Conservation (phyloP, 2,797 vertebrate genomes). For the Gambelia wislizenii region DNA sequence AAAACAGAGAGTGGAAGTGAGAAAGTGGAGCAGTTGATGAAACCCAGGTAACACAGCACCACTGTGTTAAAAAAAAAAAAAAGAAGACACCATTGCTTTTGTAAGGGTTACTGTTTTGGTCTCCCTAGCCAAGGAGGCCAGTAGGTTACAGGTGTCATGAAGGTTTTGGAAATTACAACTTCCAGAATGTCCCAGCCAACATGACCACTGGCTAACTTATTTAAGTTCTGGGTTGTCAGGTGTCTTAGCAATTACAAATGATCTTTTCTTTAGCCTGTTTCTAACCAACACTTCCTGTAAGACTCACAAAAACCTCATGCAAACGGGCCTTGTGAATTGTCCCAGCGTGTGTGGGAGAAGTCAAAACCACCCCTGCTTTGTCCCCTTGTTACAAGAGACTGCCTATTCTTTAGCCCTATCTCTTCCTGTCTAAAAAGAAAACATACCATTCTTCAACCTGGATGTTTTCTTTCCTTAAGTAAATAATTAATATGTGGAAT, state of each 20-base stretch:
- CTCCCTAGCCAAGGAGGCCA: too few relatives aligned
- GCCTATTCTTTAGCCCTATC: slow-evolving; percentile 40
- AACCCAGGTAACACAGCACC: not conserved
- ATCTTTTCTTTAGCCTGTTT: not conserved
- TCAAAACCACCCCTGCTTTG: not conserved
- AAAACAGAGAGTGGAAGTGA: too few relatives aligned
- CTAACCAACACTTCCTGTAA: not conserved
- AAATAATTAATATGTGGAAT: slow-evolving; percentile 64
- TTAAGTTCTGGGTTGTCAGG: not conserved
- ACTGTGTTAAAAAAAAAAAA: too few relatives aligned
- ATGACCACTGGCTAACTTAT: too few relatives aligned
- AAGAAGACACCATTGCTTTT: too few relatives aligned
- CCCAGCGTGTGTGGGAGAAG: not conserved
- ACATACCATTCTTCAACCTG: slow-evolving; percentile 42
- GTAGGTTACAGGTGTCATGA: too few relatives aligned
- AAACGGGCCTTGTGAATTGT: not conserved
- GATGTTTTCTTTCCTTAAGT: slow-evolving; percentile 50
- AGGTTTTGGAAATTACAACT: too few relatives aligned
- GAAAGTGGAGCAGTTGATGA: not conserved
- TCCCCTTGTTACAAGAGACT: slow-evolving; percentile 28
- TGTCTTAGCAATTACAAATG: not conserved
- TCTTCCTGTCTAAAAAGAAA: slow-evolving; percentile 49
- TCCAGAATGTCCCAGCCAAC: too few relatives aligned
- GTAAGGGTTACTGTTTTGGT: too few relatives aligned
- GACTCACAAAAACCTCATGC: not conserved